phyloP scores from a whole-genome alignment of 1,140 invertebrate genomes.

The Dendrolimus kikuchii region DNA sequence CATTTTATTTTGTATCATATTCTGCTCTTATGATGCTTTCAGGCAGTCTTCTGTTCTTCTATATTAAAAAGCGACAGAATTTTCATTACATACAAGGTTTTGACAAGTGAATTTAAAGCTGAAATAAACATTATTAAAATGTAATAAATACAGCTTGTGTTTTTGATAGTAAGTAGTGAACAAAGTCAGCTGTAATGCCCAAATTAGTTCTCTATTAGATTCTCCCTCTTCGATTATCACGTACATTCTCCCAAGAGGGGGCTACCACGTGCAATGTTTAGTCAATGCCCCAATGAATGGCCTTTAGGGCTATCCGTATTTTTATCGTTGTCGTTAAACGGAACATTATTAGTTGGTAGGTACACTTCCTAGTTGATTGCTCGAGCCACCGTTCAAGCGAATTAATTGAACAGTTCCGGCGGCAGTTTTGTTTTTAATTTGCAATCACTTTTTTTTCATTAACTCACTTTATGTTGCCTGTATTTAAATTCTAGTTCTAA shows the following conservation, averaged over 20 bases:
- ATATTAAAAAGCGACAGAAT: no score
- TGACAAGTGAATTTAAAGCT: no score
- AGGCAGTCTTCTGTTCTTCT: no score
- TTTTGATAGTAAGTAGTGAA: no score
- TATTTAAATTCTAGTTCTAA: no score
- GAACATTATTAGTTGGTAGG: conserved; percentile 36
- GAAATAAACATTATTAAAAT: no score
- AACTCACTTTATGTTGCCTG: neutral
- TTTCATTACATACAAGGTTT: no score
- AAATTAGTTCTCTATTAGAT: no score
- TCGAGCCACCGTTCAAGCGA: conserved; percentile 19
- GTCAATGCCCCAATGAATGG: conserved; percentile 53
- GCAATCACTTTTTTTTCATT: neutral
- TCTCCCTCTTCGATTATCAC: conserved; percentile 10
- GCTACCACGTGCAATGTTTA: conserved; percentile 52
- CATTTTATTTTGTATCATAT: no score
- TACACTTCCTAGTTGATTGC: conserved; percentile 29
- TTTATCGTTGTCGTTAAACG: conserved; percentile 49
- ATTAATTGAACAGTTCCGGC: conserved; percentile 23
- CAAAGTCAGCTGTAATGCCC: no score
- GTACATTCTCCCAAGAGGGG: conserved; percentile 36
- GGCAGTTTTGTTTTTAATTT: conserved; percentile 1
- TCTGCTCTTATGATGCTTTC: no score
- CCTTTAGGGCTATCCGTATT: conserved; percentile 37
- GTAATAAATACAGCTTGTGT: no score